A percentile compares a stretch with the other conserved stretches of the same genome.
Evolutionary conservation across 2,888 invertebrate species (phyloP).

Genomic region (Phlogophora meticulosa): DNA sequence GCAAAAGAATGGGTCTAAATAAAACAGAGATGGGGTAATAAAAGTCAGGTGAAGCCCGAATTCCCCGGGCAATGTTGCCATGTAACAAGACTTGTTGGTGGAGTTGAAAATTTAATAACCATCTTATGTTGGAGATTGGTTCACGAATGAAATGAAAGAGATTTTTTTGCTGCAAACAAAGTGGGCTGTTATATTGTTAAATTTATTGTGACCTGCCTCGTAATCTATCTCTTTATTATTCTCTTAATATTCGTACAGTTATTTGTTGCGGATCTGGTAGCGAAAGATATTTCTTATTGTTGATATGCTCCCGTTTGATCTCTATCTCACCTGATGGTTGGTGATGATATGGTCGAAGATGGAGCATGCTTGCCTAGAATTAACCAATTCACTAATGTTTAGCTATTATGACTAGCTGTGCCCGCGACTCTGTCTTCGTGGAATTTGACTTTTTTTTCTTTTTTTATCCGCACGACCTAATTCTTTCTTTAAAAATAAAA

Average conservation of each 20-base stretch:
- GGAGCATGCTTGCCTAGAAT: too few relatives aligned
- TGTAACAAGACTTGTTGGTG: constrained; percentile 50
- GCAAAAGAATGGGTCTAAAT: constrained; percentile 63
- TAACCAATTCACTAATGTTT: too few relatives aligned
- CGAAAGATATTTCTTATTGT: too few relatives aligned
- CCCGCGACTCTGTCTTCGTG: too few relatives aligned
- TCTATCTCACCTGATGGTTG: too few relatives aligned
- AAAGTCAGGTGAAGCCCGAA: constrained; percentile 65
- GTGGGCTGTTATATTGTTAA: constrained; percentile 14
- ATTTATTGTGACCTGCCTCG: constrained; percentile 15
- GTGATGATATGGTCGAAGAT: too few relatives aligned
- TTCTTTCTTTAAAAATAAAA: too few relatives aligned
- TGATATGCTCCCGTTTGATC: too few relatives aligned
- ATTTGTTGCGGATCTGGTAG: neutral
- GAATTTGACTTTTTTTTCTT: too few relatives aligned
- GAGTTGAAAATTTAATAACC: constrained; percentile 52
- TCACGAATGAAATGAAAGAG: constrained; percentile 20
- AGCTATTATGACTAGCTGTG: too few relatives aligned
- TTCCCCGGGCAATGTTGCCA: constrained; percentile 44
- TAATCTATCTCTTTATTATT: constrained; percentile 5
- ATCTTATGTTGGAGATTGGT: constrained; percentile 27
- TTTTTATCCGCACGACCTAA: too few relatives aligned
- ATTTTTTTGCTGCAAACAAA: constrained; percentile 35
- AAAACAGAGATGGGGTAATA: constrained; percentile 63
- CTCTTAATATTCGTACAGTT: neutral